Base-by-base conservation (phyloP, 1,140 invertebrate species). In the Drosophila pseudoananassae region DNA sequence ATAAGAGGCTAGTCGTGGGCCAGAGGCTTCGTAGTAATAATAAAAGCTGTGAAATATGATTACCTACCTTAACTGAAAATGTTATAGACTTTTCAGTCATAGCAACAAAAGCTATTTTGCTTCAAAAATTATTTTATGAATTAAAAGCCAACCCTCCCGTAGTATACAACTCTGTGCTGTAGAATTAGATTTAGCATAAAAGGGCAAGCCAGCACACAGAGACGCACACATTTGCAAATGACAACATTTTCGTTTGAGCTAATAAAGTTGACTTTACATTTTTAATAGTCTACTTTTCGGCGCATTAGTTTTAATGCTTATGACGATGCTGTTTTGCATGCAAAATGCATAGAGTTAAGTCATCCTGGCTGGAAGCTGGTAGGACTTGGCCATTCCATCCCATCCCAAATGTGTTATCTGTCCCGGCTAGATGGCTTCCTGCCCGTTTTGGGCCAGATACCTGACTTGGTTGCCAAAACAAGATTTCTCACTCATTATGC, bases 241-340 rank as follows among this genome's bases (percentile, higher is more conserved):
- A 40, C 55, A 75, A 38, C 65, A 36, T 33, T 73, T 38, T 60
- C 58, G 38, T 46, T 46, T 56, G 40, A 23, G 61, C 72, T 84
- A 84, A 80, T 84, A 84, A 84, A 84, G 60, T 69, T 50, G 49
- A 52, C 60, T 84, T 84, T 73, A 75, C 66, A 84, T 76, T 80
- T 76, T 76, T 58, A 64, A 84, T 69, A 73, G 83, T 70, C 71
- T 73, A 89, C 79, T 89, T 83, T 88, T 89, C 79, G 78, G 83
- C 72, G 84, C 84, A 88, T 88, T 88, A 83, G 74, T 70, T 88
- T 88, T 83, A 79, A 88, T 88, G 77, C 53, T 50, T 69, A 56
- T 69, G 66, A 59, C 38, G 17, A 25, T 51, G 36, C 55, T 60
- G 64, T 49, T 83, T 64, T 31, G 66, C 54, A 71, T 71, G 53